phyloP scores from a whole-genome alignment of 2,888 invertebrate species.

The Caenorhabditis panamensis region DNA sequence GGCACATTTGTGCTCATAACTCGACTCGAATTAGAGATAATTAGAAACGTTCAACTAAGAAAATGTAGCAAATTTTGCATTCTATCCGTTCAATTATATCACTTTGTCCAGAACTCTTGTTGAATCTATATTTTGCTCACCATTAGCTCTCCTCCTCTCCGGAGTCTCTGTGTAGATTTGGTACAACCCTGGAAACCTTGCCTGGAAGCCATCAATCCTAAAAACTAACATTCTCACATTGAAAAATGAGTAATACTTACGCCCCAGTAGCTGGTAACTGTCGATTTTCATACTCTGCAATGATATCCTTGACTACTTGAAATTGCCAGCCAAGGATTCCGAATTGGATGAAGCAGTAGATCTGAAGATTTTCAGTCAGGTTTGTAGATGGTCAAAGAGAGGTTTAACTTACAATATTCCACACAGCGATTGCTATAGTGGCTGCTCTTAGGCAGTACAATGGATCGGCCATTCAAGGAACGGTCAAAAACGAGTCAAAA shows the following conservation, averaged over 20 bases:
- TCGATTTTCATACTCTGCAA: conserved; percentile 77
- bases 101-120: too few relatives aligned
- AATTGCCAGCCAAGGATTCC: conserved; percentile 80
- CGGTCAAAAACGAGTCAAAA: too few relatives aligned
- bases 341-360: conserved; percentile 78
- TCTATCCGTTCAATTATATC: too few relatives aligned
- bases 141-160: conserved; percentile 77
- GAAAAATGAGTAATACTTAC: conserved; percentile 53
- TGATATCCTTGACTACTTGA: conserved; percentile 73
- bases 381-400: neutral
- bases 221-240: conserved; percentile 22
- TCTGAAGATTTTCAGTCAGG: conserved; percentile 46
- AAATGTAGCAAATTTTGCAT: too few relatives aligned
- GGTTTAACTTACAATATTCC: conserved; percentile 75
- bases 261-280: conserved; percentile 75
- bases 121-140: conserved; percentile 59
- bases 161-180: conserved; percentile 79
- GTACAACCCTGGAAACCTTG: conserved; percentile 80
- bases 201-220: conserved; percentile 78
- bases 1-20: too few relatives aligned
- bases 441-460: conserved; percentile 73
- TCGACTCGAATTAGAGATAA: too few relatives aligned
- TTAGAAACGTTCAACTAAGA: too few relatives aligned
- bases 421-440: conserved; percentile 74
- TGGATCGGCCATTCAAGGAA: conserved; percentile 79